Percentiles rank a stretch among this genome's conserved stretches.
Conservation (phyloP, 2,888 invertebrate species). For the Pheosia gnoma region DNA sequence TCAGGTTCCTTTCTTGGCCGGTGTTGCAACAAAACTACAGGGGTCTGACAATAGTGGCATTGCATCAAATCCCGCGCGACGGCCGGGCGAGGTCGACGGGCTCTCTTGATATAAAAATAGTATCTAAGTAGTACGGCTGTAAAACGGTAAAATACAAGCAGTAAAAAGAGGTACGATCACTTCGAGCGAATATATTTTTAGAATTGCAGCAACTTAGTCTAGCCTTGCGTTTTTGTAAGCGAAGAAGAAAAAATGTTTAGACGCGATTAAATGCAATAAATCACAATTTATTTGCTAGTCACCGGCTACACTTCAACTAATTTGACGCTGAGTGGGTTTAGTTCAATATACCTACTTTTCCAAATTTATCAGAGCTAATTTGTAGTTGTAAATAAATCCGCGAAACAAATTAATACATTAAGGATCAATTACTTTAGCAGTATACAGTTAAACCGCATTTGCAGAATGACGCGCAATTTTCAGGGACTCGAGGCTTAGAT, state of each 20-base stretch:
- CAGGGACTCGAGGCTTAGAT: constrained; percentile 29
- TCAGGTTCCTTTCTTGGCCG: constrained; percentile 44
- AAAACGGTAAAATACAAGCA: constrained; percentile 39
- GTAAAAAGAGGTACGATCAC: constrained; percentile 33
- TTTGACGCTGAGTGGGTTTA: constrained; percentile 17
- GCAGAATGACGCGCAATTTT: constrained; percentile 17
- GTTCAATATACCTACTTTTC: neutral
- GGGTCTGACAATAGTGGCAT: constrained; percentile 58
- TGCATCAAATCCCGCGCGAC: constrained; percentile 61
- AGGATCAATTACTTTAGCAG: constrained; percentile 2
- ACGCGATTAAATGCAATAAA: constrained; percentile 8
- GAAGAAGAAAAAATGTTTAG: constrained; percentile 17
- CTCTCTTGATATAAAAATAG: constrained; percentile 48
- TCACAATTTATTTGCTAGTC: constrained; percentile 27
- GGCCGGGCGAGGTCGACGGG: constrained; percentile 59
- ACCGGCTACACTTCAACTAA: constrained; percentile 13
- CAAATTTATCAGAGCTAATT: neutral
- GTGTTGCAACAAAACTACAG: constrained; percentile 52
- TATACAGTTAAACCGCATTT: constrained; percentile 1
- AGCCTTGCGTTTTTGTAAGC: constrained; percentile 27
- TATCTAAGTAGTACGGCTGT: constrained; percentile 39
- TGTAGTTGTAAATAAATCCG: neutral
- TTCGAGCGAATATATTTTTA: constrained; percentile 34
- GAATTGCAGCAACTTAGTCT: constrained; percentile 28
- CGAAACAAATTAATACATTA: neutral